Percentiles rank a stretch among this genome's conserved stretches.
Conservation (phyloP, 1,140 invertebrate species). For the Brachionus angularis region DNA sequence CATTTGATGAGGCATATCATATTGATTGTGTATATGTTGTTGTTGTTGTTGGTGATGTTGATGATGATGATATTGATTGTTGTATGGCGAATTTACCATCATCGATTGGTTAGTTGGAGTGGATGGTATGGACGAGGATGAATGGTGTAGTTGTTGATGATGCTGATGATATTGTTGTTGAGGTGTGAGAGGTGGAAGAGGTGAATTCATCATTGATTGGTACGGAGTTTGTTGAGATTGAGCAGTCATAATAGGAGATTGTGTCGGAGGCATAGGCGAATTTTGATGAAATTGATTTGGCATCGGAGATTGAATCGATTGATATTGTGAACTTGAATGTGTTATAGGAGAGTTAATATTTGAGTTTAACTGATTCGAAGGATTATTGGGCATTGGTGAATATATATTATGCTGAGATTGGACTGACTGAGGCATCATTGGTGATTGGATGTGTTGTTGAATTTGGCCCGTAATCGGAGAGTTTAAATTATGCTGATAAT, state of each 20-base stretch:
- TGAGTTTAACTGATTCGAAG: neutral
- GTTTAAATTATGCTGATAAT: slow-evolving; percentile 3
- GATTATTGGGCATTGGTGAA: slow-evolving; percentile 1
- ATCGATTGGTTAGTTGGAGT: neutral
- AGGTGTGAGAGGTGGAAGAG: slow-evolving; percentile 5
- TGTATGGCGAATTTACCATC: slow-evolving; percentile 23
- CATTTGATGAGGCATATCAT: slow-evolving; percentile 19
- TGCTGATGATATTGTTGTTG: slow-evolving; percentile 13
- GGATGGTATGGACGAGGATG: neutral
- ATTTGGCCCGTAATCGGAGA: neutral
- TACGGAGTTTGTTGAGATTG: neutral
- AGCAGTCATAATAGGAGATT: neutral
- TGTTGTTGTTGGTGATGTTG: neutral
- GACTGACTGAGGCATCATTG: slow-evolving; percentile 8
- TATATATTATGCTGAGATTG: slow-evolving; percentile 22
- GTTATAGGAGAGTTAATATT: slow-evolving; percentile 8
- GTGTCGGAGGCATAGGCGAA: neutral
- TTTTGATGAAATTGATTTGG: neutral
- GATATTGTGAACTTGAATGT: slow-evolving; percentile 20
- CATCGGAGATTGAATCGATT: slow-evolving; percentile 26
- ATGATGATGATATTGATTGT: slow-evolving; percentile 24
- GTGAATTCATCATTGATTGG: slow-evolving; percentile 17
- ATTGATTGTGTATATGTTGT: slow-evolving; percentile 12
- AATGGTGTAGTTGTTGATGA: slow-evolving; percentile 6
- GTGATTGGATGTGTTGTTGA: slow-evolving; percentile 26